Evolutionary conservation across 2,113 vertebrate genomes (phyloP).

Genomic region (Platysteira castanea): DNA sequence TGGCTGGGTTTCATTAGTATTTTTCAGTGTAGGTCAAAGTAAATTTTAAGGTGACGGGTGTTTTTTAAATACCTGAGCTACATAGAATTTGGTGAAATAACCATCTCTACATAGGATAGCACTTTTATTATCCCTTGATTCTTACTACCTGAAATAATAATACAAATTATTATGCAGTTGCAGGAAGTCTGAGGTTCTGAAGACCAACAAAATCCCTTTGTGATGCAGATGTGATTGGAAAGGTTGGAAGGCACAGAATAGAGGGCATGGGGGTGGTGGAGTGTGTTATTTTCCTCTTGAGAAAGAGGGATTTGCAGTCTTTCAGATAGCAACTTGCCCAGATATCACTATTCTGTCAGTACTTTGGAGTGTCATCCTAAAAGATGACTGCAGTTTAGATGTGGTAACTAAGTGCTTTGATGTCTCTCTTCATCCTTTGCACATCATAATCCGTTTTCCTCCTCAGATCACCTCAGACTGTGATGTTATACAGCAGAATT

Average conservation of each 20-base stretch:
- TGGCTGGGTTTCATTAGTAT: background rate
- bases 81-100: background rate
- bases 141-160: background rate
- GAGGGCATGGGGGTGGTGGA: fast-evolving
- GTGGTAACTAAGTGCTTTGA: slow-evolving; percentile 41
- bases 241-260: background rate
- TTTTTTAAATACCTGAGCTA: background rate
- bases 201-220: background rate
- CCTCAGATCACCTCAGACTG: slow-evolving; percentile 32
- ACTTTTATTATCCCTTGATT: background rate
- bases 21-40: background rate
- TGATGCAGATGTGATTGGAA: background rate
- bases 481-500: slow-evolving; percentile 62
- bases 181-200: background rate
- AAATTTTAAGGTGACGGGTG: background rate
- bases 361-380: slow-evolving; percentile 10
- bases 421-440: slow-evolving; percentile 37
- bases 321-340: background rate
- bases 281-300: background rate
- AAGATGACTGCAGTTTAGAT: slow-evolving; percentile 38
- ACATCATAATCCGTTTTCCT: slow-evolving; percentile 50
- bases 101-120: background rate
- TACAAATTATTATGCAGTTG: background rate
- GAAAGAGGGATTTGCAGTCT: background rate
- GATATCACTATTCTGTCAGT: background rate